Conservation (phyloP, 2,797 vertebrate genomes). For the Arnoldichthys spilopterus region DNA sequence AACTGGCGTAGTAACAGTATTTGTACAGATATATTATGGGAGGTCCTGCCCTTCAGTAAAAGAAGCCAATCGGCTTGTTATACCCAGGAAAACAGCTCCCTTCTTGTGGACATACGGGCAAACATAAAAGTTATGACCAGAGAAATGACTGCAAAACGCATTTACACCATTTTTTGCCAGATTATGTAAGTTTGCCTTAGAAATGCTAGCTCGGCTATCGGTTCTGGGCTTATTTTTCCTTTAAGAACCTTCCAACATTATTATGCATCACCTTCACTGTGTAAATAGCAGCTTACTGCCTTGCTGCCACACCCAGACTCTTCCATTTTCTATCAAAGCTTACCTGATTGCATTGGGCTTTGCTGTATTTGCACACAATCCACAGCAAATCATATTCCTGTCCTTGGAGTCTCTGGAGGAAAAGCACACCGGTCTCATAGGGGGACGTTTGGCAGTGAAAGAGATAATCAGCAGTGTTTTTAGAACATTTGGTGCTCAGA, state of each 20-base stretch:
- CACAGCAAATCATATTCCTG: conserved; percentile 2
- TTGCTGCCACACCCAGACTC: not conserved
- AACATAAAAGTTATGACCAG: too few species aligned
- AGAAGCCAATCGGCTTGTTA: not conserved
- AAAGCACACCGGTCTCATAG: not conserved
- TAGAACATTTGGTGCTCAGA: conserved; percentile 7
- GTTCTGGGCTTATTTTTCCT: not conserved
- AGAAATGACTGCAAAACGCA: too few species aligned
- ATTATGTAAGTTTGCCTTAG: not conserved
- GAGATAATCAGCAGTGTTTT: not conserved
- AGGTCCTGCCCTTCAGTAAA: not conserved
- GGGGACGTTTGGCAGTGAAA: not conserved
- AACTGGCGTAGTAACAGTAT: not conserved
- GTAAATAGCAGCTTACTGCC: not conserved
- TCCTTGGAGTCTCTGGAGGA: not conserved
- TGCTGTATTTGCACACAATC: not conserved
- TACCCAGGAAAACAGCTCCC: not conserved
- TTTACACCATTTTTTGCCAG: too few species aligned
- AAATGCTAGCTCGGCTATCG: not conserved
- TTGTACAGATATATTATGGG: not conserved
- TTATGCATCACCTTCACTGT: not conserved
- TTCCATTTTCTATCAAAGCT: not conserved
- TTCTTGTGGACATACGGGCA: not conserved
- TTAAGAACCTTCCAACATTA: not conserved
- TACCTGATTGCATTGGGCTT: not conserved